Evolutionary conservation across 2,888 invertebrate genomes (phyloP), one percentile per base, ranked within the genome.

Genomic region (Heliconius sara): DNA sequence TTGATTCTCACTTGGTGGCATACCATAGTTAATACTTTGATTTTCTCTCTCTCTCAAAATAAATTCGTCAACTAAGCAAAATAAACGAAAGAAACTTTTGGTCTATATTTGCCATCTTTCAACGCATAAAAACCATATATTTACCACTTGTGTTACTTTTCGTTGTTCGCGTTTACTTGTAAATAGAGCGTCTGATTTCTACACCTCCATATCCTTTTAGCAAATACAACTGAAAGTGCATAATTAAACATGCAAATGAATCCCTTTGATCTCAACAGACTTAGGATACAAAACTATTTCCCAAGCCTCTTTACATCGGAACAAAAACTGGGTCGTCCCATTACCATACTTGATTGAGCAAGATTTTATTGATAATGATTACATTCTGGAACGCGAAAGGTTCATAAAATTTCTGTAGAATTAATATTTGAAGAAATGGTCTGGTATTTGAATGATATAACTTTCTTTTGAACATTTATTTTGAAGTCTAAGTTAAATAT

Each of bases 271-370:
- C 63, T 43, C 25, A 65, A 65, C 65, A 47, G 27, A 47, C 63
- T 75, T 63, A 65, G 27, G 63, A 65, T 75, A 75, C 25, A 65
- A 75, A 75, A 75, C 65, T 65, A 75, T 65, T 47, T 75, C 12
- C 57, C 43, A 47, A 43, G 63, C 75, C 43, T 65, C 75, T 65
- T 65, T 65, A 63, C 16, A 65, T 65, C 65, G 65, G 75, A 65
- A 65, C 63, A 65, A 75, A 63, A 75, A 75, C 65, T 75, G 65
- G 76, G 76, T 77, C 76, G 68, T 25, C 68, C 27, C 16, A 75
- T 75, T 75, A 75, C 75, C 77, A 77, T 77, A 70, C 68, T 70
- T 77, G 60, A 77, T 77, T 77, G 70, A 77, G 70, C 77, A 70
- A 60, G 39, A 47, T 77, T 77, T 70, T 77, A 77, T 77, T 77